Conservation (phyloP, 2,113 vertebrate species). For the Ptilonorhynchus violaceus region DNA sequence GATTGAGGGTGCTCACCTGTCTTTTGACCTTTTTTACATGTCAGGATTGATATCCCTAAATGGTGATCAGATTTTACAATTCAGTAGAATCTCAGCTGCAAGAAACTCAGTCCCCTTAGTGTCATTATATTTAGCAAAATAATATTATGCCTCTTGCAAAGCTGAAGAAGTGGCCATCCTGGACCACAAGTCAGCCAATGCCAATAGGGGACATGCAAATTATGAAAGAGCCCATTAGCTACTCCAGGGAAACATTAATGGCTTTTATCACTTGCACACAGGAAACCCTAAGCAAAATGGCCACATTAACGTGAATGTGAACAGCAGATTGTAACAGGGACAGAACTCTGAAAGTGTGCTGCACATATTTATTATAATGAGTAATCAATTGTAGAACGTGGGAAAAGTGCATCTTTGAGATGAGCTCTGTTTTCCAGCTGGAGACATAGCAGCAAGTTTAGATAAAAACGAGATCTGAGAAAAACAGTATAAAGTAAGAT, state of each 20-base stretch:
- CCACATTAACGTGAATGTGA: background rate
- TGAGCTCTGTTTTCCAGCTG: background rate
- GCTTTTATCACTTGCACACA: background rate
- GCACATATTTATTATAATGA: background rate
- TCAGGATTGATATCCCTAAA: background rate
- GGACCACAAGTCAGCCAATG: background rate
- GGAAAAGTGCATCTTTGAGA: background rate
- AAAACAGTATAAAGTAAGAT: background rate
- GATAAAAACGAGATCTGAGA: background rate
- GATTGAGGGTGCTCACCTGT: background rate
- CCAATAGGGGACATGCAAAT: background rate
- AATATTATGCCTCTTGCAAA: background rate
- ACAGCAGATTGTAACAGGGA: background rate
- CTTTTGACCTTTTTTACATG: background rate
- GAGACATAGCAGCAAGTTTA: background rate
- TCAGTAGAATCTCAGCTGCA: background rate
- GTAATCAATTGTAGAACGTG: background rate
- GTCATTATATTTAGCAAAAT: background rate
- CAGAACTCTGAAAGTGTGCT: background rate
- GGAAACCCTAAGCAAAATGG: background rate
- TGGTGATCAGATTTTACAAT: background rate
- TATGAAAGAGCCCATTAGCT: background rate
- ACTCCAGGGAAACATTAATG: background rate
- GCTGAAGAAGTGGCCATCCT: background rate
- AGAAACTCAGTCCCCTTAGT: background rate